phyloP scores from a whole-genome alignment of 2,888 invertebrate genomes.

The Pseudeuparius sepicola region DNA sequence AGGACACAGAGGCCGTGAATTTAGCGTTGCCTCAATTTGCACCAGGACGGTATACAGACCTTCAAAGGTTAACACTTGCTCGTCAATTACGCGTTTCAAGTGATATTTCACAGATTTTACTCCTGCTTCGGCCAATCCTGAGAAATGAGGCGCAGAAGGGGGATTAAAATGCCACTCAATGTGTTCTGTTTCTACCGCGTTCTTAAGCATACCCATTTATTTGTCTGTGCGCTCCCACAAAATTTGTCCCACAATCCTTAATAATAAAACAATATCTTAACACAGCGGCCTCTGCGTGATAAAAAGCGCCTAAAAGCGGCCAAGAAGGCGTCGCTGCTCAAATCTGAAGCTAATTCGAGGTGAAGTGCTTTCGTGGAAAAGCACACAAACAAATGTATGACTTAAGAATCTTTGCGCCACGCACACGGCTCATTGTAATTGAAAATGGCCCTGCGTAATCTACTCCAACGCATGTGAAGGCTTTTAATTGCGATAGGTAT shows the following conservation, averaged over 20 bases:
- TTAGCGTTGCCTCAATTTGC: constrained; percentile 14
- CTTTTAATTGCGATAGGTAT: constrained; percentile 12
- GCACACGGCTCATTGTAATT: constrained; percentile 4
- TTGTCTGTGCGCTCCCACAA: constrained; percentile 17
- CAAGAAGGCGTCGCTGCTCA: constrained; percentile 14
- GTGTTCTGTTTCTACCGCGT: constrained; percentile 6
- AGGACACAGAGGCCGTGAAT: constrained; percentile 16
- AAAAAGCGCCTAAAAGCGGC: constrained; percentile 15
- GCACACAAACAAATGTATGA: constrained; percentile 14
- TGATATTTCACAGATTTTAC: constrained; percentile 17
- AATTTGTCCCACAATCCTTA: constrained; percentile 19
- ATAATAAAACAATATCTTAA: constrained; percentile 9
- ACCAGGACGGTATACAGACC: no score
- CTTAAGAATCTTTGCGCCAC: constrained; percentile 9
- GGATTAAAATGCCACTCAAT: no score
- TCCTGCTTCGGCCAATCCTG: no score
- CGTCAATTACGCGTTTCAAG: constrained; percentile 13
- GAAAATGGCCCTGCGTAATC: constrained; percentile 16
- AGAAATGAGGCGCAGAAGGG: no score
- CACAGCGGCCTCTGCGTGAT: constrained; percentile 13
- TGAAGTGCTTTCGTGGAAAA: constrained; percentile 16
- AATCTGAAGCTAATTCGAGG: constrained; percentile 15
- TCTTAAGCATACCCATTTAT: constrained; percentile 12
- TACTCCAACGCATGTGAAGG: constrained; percentile 12
- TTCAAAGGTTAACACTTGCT: constrained; percentile 17